Conservation (phyloP, 2,113 vertebrate genomes). For the Brienomyrus longianalis region DNA sequence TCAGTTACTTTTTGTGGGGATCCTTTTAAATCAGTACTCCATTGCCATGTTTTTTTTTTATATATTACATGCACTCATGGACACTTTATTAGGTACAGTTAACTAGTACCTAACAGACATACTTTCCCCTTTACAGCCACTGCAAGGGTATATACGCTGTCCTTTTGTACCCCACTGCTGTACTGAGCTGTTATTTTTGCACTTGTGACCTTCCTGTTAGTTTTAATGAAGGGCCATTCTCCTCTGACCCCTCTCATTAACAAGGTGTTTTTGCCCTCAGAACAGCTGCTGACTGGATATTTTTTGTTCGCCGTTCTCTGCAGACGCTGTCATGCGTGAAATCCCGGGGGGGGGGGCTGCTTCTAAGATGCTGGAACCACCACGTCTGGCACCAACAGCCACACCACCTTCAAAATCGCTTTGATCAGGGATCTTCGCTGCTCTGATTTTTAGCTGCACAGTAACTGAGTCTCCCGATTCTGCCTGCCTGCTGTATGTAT, state of each 20-base stretch:
- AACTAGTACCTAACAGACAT: background rate
- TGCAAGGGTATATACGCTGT: background rate
- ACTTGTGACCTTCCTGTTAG: background rate
- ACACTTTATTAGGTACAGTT: background rate
- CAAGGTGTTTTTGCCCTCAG: background rate
- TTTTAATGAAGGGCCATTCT: background rate
- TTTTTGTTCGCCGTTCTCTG: background rate
- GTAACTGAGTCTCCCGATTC: background rate
- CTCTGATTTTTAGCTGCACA: background rate
- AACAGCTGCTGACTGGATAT: background rate
- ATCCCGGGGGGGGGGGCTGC: background rate
- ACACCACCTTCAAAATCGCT: background rate
- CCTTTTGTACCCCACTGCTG: background rate
- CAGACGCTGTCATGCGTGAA: background rate
- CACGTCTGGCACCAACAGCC: background rate
- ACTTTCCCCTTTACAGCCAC: background rate
- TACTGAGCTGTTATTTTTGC: slow-evolving; percentile 1
- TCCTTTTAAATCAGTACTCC: background rate
- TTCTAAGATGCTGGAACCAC: background rate
- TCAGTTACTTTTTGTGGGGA: background rate
- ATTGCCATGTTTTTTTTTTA: background rate
- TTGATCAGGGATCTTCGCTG: background rate
- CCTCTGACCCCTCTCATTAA: background rate
- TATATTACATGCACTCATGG: background rate
- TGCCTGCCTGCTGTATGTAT: background rate